Base-by-base conservation (phyloP, 2,113 vertebrate species). In the Channa argus region DNA sequence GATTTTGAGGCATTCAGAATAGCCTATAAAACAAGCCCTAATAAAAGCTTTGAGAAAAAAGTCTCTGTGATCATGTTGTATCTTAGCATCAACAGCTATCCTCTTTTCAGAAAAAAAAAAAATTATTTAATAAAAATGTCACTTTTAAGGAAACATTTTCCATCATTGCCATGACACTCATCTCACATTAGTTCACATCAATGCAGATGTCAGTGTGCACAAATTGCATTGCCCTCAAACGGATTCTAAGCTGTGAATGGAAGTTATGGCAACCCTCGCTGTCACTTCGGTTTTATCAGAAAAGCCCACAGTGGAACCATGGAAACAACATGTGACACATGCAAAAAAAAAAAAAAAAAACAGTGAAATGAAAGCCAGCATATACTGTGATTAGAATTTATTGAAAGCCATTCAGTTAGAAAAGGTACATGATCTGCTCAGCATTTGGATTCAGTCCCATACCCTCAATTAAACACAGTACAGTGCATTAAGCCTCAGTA, bases 101-200 rank as follows among this genome's bases (percentile, higher is more conserved):
- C 65, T 61, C 62, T 68, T 79, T 80, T 45, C 13, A 44, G n/a
- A 6, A 59, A 72, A 60, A 39, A 51, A 71, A 43, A 11, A 45
- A 60, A 83, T 82, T 81, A 82, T 78, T 89, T 83, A 73, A 85
- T 84, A 80, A 82, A 90, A 85, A 86, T 69, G 80, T 84, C 85
- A 90, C 69, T 83, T 88, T 90, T 89, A 80, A 82, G 77, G 80
- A 88, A 86, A 89, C 65, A 61, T 84, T 77, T 89, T 77, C 82
- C 82, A 82, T 86, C 76, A 86, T 71, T 79, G 82, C 80, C 76
- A 68, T 82, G 80, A 85, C 89, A 88, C 89, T 90, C 85, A 86
- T 83, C 83, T 92, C 82, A 61, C 89, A 91, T 93, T 92, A 92
- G 89, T 89, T 84, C 91, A 92, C 89, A 84, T 89, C 87, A 91